Evolutionary conservation across 2,113 vertebrate species (phyloP).

Genomic region (Gasterosteus nipponicus): DNA sequence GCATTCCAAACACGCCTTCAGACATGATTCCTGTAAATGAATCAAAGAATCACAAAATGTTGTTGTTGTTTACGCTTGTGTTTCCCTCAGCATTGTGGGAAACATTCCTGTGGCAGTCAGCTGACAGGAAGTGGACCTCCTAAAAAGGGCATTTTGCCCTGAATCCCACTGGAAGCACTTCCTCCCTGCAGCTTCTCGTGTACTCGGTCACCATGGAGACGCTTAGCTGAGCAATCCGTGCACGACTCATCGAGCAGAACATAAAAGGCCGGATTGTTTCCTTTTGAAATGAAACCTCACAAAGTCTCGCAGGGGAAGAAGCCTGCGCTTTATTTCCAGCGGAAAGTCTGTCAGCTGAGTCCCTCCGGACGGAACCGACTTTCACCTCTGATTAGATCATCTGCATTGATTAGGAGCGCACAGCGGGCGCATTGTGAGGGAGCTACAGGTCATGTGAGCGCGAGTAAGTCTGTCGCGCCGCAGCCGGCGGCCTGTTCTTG

Average conservation of each 20-base stretch:
- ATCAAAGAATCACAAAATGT: too few species aligned
- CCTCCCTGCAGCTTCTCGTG: too few species aligned
- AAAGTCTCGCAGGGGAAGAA: not conserved
- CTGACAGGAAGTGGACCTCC: not conserved
- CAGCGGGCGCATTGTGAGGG: conserved; percentile 66
- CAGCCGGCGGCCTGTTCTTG: conserved; percentile 24
- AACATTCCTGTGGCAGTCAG: not conserved
- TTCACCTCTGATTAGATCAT: conserved; percentile 45
- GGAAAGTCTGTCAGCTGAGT: conserved; percentile 3
- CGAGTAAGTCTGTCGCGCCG: conserved; percentile 51
- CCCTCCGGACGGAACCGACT: conserved; percentile 9
- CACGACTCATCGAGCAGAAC: not conserved
- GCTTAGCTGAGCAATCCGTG: not conserved
- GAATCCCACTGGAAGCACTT: not conserved
- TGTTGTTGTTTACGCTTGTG: not conserved
- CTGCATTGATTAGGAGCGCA: conserved; percentile 39
- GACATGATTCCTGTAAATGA: too few species aligned
- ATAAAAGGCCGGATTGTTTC: not conserved
- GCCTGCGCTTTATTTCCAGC: conserved; percentile 8
- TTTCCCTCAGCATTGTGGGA: not conserved
- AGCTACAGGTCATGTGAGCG: conserved; percentile 72
- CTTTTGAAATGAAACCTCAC: not conserved
- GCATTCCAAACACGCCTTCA: too few species aligned
- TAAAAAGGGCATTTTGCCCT: not conserved
- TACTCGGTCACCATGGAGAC: not conserved